Evolutionary conservation across 2,113 vertebrate genomes (phyloP), one percentile per base, ranked within the genome.

Genomic region (Nicator chloris): DNA sequence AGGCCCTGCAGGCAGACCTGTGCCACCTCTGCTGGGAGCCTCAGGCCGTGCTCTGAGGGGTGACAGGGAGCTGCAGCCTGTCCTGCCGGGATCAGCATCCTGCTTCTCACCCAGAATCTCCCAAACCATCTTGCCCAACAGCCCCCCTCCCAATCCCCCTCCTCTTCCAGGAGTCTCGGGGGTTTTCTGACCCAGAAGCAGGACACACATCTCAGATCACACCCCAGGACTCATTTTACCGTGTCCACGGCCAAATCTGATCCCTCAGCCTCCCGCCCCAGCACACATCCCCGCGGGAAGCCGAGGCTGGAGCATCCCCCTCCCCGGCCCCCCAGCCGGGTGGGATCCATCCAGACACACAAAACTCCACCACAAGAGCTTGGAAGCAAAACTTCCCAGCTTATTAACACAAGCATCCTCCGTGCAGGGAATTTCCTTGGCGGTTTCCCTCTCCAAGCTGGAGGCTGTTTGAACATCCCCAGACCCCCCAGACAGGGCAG

Each of bases 361-460:
- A 35, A 66, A 88, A 66, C 8, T 42, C 60, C 69, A 47, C 1
- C 42, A 28, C 40, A 0, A 0, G 21, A 64, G 69, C 72, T 91
- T 86, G 72, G 89, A 91, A 72, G 33, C 0, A 2, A 59, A 87
- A 65, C 37, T 44, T 69, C 70, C 70, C 37, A 1, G 70, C 21
- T 76, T 11, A 40, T 61, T 35, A 82, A 57, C 73, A 72, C 28
- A 13, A 71, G 79, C 50, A 61, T 60, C 50, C 57, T 33, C 71
- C 1, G 0, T 7, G 82, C 47, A 20, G 40, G 70, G 27, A 78
- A 81, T 31, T 51, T 68, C 73, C 69, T 49, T 2, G 1, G 56
- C 2, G 0, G 19, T 3, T 69, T 44, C 33, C 11, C 35, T 39
- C 75, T 64, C 27, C 2, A 0, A 82, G 31, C 88, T 27, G 44